Percentiles rank a stretch among this genome's conserved stretches.
phyloP scores from a whole-genome alignment of 2,113 vertebrate species.

The Ailurus styani region DNA sequence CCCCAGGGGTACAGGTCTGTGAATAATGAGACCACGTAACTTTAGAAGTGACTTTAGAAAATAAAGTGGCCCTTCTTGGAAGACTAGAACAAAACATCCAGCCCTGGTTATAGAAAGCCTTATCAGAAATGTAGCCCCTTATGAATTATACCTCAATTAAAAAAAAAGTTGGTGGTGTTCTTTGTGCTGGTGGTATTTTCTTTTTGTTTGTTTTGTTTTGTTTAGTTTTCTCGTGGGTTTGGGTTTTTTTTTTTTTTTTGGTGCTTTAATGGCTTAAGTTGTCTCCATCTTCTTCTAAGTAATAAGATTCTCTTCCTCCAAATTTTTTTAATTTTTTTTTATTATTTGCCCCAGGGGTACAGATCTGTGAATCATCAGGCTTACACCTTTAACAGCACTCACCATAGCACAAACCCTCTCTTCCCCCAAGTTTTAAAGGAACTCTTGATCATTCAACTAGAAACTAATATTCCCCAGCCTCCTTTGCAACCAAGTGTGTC shows the following conservation, averaged over 20 bases:
- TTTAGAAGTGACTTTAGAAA: constrained; percentile 50
- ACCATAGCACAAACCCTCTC: no score
- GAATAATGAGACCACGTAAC: constrained; percentile 27
- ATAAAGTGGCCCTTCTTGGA: constrained; percentile 54
- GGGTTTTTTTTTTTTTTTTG: no score
- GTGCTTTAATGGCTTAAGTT: no score
- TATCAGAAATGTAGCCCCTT: constrained; percentile 12
- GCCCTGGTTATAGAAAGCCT: constrained; percentile 36
- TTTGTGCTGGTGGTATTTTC: no score
- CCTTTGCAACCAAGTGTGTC: background rate
- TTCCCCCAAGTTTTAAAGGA: background rate
- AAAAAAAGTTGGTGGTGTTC: background rate
- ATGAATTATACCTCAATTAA: constrained; percentile 31
- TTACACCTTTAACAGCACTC: no score
- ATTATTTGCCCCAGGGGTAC: no score
- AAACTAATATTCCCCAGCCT: background rate
- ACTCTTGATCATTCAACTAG: background rate
- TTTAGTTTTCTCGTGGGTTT: no score
- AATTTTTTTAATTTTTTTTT: no score
- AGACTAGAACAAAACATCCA: constrained; percentile 59
- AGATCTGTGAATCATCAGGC: no score
- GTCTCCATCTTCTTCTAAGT: background rate
- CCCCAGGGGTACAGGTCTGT: no score
- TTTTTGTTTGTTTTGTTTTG: no score
- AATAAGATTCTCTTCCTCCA: background rate